Evolutionary conservation across 2,113 vertebrate genomes (phyloP), one percentile per base, ranked within the genome.

Genomic region (Elephantulus edwardii): DNA sequence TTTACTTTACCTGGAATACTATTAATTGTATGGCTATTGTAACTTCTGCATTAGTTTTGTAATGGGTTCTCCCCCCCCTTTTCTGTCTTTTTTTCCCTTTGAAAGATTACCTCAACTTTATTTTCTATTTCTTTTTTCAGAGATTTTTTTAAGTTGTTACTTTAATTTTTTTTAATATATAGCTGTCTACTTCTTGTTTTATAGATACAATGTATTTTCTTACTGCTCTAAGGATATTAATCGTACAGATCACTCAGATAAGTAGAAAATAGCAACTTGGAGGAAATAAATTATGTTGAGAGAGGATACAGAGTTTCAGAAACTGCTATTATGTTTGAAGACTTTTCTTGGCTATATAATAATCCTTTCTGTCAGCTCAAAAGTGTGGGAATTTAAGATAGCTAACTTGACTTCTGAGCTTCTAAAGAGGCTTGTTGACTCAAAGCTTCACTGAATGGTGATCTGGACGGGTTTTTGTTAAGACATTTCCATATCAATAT

Each of bases 221-320:
- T 74, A n/a, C n/a, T n/a, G n/a, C n/a, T n/a, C n/a, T n/a, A 66
- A 66, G 64, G 16, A 66, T 60, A 35, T 58, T 82, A 87, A 40
- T 24, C 11, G 54, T 44, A 71, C 62, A 91, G 42, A 74, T 54
- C 86, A 86, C 90, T 70, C 26, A 48, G 66, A 50, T 38, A 83
- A 88, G 28, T 5, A 78, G 48, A 52, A 86, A 83, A 81, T n/a
- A 75, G 33, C 44, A 44, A 24, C 56, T 75, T 72, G 71, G 68
- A 90, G 66, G 44, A 89, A 52, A 50, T n/a, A 58, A 48, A 3
- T 64, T 40, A 83, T n/a, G 71, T 4, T 48, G 9, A 38, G 26
- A 80, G 22, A 6, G 86, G 84, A 77, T 66, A 86, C n/a, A n/a
- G n/a, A 54, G 42, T 33, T 93, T 86, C 24, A 52, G 58, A 83